Evolutionary conservation across 1,140 invertebrate genomes (phyloP).

Genomic region (Drosophila pallidifrons): DNA sequence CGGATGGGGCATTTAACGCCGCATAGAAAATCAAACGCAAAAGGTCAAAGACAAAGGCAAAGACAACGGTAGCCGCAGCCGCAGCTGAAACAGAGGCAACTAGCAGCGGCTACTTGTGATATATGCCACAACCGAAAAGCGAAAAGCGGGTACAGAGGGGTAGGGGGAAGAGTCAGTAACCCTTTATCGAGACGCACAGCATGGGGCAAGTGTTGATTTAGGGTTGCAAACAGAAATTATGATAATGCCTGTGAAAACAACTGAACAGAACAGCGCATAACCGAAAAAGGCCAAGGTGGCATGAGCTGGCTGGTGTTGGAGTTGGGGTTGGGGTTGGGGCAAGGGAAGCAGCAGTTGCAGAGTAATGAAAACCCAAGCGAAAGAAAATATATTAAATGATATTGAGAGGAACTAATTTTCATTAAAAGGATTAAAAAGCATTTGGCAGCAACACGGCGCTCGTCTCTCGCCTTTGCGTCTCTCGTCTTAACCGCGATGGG

Average conservation of each 20-base stretch:
- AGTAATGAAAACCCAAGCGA: constrained; percentile 62
- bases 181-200: constrained; percentile 70
- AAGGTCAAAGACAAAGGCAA: constrained; percentile 68
- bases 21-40: constrained; percentile 77
- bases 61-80: constrained; percentile 3
- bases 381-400: constrained; percentile 84
- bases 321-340: constrained; percentile 2
- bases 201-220: constrained; percentile 77
- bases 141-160: background rate
- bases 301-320: background rate
- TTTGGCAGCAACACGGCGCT: constrained; percentile 60
- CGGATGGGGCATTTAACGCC: constrained; percentile 68
- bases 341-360: background rate
- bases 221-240: constrained; percentile 84
- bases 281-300: background rate
- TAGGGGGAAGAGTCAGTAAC: constrained; percentile 48
- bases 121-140: constrained; percentile 43
- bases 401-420: constrained; percentile 85
- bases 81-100: constrained; percentile 28
- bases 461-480: constrained; percentile 17
- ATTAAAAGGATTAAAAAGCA: constrained; percentile 84
- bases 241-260: constrained; percentile 84
- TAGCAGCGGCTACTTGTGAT: constrained; percentile 61
- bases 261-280: constrained; percentile 24
- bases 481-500: constrained; percentile 45